Conservation (phyloP, 2,113 vertebrate species). For the Hylia prasina region DNA sequence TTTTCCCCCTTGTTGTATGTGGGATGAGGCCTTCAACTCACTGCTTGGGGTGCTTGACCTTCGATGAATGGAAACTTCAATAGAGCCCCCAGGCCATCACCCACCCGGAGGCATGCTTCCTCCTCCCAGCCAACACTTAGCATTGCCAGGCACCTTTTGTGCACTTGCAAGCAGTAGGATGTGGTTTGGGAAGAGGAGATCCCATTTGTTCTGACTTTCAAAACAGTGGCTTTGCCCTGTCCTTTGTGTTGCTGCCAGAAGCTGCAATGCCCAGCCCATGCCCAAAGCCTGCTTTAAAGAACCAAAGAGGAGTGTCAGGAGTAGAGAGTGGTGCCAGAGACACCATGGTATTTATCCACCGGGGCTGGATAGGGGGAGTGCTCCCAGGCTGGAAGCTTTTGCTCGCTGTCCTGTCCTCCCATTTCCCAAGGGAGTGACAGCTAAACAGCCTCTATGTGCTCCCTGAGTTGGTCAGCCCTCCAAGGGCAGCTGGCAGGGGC, state of each 20-base stretch:
- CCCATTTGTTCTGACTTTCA: fast-evolving
- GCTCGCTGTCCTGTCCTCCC: neutral
- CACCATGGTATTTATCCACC: fast-evolving
- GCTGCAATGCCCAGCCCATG: neutral
- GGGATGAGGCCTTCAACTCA: neutral
- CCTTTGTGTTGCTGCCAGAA: neutral
- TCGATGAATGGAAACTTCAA: fast-evolving
- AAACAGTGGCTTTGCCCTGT: neutral
- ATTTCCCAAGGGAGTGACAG: neutral
- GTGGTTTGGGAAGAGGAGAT: neutral
- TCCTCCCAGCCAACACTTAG: neutral
- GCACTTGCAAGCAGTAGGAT: neutral
- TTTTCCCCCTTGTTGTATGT: fast-evolving
- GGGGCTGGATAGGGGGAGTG: neutral
- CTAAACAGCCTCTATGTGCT: neutral
- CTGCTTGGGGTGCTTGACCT: neutral
- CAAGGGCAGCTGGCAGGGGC: neutral
- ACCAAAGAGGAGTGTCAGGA: neutral
- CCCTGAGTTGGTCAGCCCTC: neutral
- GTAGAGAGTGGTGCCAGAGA: neutral
- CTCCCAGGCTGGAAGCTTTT: neutral
- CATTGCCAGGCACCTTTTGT: neutral
- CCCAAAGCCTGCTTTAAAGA: neutral
- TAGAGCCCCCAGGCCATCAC: neutral
- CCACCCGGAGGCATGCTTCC: fast-evolving